Conservation (phyloP, 2,888 invertebrate genomes). For the Myopa tessellatipennis region DNA sequence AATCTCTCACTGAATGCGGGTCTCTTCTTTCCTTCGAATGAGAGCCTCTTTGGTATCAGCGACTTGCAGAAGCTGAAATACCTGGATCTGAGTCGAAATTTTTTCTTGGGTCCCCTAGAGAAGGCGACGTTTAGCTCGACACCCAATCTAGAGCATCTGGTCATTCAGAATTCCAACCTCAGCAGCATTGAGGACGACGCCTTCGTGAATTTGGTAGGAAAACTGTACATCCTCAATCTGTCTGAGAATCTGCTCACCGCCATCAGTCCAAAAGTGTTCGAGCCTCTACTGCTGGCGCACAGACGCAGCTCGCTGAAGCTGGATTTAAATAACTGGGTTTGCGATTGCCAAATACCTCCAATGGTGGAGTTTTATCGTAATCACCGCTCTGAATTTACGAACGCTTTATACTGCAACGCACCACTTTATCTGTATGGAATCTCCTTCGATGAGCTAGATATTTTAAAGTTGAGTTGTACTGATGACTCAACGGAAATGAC, state of each 20-base stretch:
- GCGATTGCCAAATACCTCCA: conserved; percentile 54
- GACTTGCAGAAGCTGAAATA: conserved; percentile 51
- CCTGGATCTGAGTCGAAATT: conserved; percentile 58
- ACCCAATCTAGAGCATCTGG: conserved; percentile 55
- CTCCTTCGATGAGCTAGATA: conserved; percentile 49
- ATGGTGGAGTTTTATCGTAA: conserved; percentile 50
- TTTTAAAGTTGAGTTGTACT: conserved; percentile 42
- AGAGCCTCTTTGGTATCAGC: conserved; percentile 55
- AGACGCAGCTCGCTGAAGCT: conserved; percentile 50
- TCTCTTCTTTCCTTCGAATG: conserved; percentile 46
- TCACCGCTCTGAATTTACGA: conserved; percentile 53
- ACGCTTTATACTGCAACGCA: conserved; percentile 54
- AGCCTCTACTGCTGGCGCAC: conserved; percentile 43
- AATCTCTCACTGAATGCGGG: conserved; percentile 54
- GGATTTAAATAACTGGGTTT: conserved; percentile 58
- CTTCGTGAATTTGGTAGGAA: conserved; percentile 52
- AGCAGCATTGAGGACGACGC: conserved; percentile 54
- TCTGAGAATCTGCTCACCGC: conserved; percentile 56
- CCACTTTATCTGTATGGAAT: conserved; percentile 54
- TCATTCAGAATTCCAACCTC: conserved; percentile 53
- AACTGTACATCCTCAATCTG: conserved; percentile 55
- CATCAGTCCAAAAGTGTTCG: conserved; percentile 47
- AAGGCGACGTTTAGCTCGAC: conserved; percentile 52
- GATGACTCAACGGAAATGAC: too few relatives aligned
- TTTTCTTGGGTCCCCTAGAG: conserved; percentile 52